Evolutionary conservation across 2,113 vertebrate species (phyloP).

Genomic region (Menidia beryllina): DNA sequence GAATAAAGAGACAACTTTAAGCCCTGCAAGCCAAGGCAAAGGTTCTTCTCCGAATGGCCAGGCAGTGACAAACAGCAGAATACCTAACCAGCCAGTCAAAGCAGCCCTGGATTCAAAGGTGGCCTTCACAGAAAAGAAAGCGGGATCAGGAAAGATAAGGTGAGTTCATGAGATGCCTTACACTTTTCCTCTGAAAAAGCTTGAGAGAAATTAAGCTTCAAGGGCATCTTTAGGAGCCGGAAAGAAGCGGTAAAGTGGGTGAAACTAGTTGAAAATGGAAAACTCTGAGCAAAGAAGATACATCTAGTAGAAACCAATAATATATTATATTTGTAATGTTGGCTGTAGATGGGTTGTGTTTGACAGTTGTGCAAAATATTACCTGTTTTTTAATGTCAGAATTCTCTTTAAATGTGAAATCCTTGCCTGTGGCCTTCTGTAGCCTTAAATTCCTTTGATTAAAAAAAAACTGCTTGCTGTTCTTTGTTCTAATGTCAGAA

Average conservation of each 20-base stretch:
- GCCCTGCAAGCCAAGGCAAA: conserved; percentile 18
- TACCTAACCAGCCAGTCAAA: conserved; percentile 26
- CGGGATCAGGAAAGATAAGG: conserved; percentile 49
- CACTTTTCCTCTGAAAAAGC: neutral
- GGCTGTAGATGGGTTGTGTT: neutral
- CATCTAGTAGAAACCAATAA: neutral
- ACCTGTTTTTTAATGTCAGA: neutral
- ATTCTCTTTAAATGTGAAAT: too few relatives aligned
- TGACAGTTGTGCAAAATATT: neutral
- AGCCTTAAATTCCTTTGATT: too few relatives aligned
- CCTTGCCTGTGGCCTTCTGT: too few relatives aligned
- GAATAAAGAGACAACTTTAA: conserved; percentile 27
- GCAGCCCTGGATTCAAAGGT: conserved; percentile 23
- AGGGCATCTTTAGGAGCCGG: neutral
- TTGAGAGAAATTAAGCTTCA: neutral
- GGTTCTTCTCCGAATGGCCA: conserved; percentile 25
- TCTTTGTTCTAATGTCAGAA: too few relatives aligned
- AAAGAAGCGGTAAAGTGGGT: neutral
- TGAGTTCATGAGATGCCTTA: conserved; percentile 45
- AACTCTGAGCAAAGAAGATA: too few relatives aligned
- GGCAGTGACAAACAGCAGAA: conserved; percentile 41
- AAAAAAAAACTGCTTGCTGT: neutral
- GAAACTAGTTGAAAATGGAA: neutral
- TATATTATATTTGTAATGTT: neutral
- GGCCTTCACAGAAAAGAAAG: conserved; percentile 30